Conservation (phyloP, 2,888 invertebrate species). For the Globia sparganii region DNA sequence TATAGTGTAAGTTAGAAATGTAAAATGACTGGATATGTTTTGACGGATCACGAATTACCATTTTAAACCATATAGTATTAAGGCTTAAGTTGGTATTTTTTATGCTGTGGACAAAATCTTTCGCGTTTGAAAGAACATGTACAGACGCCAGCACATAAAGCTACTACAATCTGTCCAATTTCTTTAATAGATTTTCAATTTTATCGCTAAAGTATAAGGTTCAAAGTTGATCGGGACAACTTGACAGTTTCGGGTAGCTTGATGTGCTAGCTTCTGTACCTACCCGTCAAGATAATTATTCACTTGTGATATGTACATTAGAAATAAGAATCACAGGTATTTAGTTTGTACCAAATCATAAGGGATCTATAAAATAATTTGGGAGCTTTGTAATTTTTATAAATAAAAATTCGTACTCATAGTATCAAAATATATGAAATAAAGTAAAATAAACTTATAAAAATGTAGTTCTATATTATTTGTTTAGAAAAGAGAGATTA, state of each 20-base stretch:
- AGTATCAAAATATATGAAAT: constrained; percentile 23
- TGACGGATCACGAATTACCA: constrained; percentile 23
- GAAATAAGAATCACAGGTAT: constrained; percentile 39
- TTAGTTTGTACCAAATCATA: constrained; percentile 38
- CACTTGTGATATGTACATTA: constrained; percentile 64
- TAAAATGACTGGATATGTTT: constrained; percentile 49
- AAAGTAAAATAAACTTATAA: not conserved
- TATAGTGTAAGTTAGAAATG: constrained; percentile 55
- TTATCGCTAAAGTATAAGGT: too few species aligned
- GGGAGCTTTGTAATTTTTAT: constrained; percentile 51
- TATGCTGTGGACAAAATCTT: constrained; percentile 35
- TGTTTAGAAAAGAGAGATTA: constrained; percentile 1
- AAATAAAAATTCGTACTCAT: constrained; percentile 38
- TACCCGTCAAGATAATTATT: constrained; percentile 49
- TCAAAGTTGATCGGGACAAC: too few species aligned
- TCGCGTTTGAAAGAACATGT: constrained; percentile 25
- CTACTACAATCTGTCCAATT: too few species aligned
- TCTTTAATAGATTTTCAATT: too few species aligned
- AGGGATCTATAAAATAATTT: constrained; percentile 25
- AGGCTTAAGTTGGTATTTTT: constrained; percentile 31
- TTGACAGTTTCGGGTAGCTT: too few species aligned
- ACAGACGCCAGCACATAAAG: too few species aligned
- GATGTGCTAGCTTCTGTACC: too few species aligned
- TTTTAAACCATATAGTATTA: constrained; percentile 27
- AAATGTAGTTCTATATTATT: not conserved